phyloP scores from a whole-genome alignment of 2,797 vertebrate genomes.

The Ceyx erithaca region DNA sequence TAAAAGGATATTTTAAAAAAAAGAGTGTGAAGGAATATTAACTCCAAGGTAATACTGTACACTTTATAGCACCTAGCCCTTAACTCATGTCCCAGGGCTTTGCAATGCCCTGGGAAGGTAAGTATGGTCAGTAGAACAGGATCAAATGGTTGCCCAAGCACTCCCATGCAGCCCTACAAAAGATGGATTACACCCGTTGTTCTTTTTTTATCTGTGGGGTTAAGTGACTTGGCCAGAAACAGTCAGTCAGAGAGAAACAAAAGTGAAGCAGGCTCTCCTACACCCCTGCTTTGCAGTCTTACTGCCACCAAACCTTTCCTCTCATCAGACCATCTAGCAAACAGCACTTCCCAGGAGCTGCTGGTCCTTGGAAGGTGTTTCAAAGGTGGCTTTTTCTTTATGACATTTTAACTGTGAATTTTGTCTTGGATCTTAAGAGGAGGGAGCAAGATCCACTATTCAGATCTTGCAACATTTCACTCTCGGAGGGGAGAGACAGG shows the following conservation, averaged over 20 bases:
- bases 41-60: not conserved
- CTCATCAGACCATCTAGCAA: not conserved
- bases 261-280: not conserved
- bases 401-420: not conserved
- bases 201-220: not conserved
- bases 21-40: not conserved
- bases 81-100: not conserved
- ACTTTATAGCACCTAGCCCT: not conserved
- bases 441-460: not conserved
- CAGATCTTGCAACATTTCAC: not conserved
- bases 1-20: conserved; percentile 15
- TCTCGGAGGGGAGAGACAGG: not conserved
- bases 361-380: not conserved
- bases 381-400: not conserved
- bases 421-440: not conserved
- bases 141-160: conserved; percentile 5
- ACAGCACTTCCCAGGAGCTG: not conserved
- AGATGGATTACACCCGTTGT: not conserved
- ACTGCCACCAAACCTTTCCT: not conserved
- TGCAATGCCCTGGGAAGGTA: not conserved
- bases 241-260: not conserved
- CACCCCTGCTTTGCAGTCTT: not conserved
- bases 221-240: conserved; percentile 21
- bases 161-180: not conserved
- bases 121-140: not conserved